Conservation (phyloP, 2,888 invertebrate species). For the Nymphalis urticae region DNA sequence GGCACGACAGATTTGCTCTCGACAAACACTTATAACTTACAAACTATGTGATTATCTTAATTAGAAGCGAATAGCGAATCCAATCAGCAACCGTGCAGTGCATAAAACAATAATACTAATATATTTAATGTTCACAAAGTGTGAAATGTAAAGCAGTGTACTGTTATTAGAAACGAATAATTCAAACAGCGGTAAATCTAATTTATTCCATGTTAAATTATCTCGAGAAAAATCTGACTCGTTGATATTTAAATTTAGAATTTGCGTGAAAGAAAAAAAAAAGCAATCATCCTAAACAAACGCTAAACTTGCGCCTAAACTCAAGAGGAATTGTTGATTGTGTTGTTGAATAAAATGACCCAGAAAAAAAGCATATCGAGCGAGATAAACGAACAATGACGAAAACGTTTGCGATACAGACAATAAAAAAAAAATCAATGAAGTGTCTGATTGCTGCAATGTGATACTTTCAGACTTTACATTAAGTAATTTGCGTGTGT, state of each 20-base stretch:
- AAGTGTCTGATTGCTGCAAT: conserved; percentile 32
- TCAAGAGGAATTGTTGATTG: too few species aligned
- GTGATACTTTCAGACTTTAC: conserved; percentile 35
- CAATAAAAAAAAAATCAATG: conserved; percentile 24
- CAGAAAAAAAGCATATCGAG: conserved; percentile 6
- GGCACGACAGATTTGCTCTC: background rate
- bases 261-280: too few species aligned
- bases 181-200: background rate
- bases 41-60: background rate
- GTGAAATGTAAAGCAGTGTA: conserved; percentile 4
- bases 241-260: too few species aligned
- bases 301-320: background rate
- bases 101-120: background rate
- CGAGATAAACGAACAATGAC: conserved; percentile 16
- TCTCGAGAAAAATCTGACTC: background rate
- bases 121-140: background rate
- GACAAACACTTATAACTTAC: background rate
- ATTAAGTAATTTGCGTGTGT: conserved; percentile 45
- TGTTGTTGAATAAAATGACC: conserved; percentile 9
- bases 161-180: background rate
- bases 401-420: conserved; percentile 17
- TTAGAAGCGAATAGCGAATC: background rate
- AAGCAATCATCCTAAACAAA: too few species aligned
- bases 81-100: background rate
- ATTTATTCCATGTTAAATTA: conserved; percentile 4